Percentiles rank a stretch among this genome's conserved stretches.
Evolutionary conservation across 37 sponge, comb jelly and placozoan species (phyloP).

Genomic region (Aplysina aerophoba): DNA sequence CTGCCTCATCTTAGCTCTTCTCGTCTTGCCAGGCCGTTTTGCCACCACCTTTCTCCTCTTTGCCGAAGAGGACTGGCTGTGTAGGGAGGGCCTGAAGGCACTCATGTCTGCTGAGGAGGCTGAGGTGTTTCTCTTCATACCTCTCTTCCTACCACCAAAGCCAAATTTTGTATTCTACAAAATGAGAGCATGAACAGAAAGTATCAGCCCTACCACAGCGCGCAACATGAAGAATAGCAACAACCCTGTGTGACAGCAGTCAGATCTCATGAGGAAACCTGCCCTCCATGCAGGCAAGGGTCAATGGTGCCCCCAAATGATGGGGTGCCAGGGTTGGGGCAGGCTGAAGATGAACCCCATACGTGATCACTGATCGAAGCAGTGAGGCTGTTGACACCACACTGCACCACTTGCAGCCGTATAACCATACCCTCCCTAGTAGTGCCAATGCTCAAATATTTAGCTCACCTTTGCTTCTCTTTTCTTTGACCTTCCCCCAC

Average conservation of each 20-base stretch:
- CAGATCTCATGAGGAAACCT: not conserved
- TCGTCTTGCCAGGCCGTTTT: conserved; percentile 43
- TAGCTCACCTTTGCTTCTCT: not conserved
- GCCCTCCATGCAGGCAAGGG: not conserved
- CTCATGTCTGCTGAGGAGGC: conserved; percentile 87
- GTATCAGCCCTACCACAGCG: not conserved
- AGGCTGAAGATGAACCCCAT: no score
- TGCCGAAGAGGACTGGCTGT: not conserved
- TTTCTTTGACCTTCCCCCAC: conserved; percentile 9
- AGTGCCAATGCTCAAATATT: not conserved
- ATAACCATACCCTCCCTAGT: no score
- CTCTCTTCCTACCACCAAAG: conserved; percentile 77
- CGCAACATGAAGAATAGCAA: not conserved
- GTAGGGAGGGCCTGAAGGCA: conserved; percentile 51
- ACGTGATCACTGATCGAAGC: no score
- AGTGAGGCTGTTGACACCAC: no score
- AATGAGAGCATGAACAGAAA: not conserved
- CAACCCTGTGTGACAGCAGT: no score
- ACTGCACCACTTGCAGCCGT: no score
- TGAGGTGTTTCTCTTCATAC: conserved; percentile 82
- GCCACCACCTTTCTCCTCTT: conserved; percentile 40
- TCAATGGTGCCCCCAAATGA: not conserved
- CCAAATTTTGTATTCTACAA: conserved; percentile 82
- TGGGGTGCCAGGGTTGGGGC: not conserved
- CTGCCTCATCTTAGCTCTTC: conserved; percentile 16